phyloP scores from a whole-genome alignment of 1,140 invertebrate genomes.

The Dufourea novaeangliae region DNA sequence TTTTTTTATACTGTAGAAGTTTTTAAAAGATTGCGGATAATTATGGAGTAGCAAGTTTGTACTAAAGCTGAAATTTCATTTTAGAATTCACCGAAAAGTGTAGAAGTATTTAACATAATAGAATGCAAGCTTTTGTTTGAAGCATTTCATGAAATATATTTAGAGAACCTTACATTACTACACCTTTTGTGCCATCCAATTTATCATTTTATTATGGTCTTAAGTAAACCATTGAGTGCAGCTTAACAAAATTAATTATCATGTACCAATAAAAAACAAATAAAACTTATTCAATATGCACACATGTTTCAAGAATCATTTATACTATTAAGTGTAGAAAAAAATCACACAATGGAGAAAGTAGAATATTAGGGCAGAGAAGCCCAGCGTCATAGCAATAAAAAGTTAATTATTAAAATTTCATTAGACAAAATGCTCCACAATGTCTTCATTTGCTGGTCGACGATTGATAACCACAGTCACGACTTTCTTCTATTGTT shows the following conservation, averaged over 20 bases:
- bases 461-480: conserved; percentile 73
- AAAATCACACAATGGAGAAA: not conserved
- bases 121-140: conserved; percentile 65
- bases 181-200: conserved; percentile 62
- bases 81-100: conserved; percentile 70
- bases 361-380: not conserved
- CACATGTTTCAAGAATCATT: not conserved
- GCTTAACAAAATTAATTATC: not conserved
- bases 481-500: conserved; percentile 63
- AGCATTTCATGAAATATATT: conserved; percentile 66
- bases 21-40: not conserved
- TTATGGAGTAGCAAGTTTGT: not conserved
- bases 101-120: conserved; percentile 65
- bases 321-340: not conserved
- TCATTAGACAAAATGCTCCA: conserved; percentile 19
- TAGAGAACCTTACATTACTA: conserved; percentile 69
- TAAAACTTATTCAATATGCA: not conserved
- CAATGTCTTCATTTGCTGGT: conserved; percentile 68
- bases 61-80: conserved; percentile 13
- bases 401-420: not conserved
- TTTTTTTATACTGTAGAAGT: conserved; percentile 11
- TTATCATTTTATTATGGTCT: conserved; percentile 61
- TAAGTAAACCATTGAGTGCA: conserved; percentile 1
- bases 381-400: not conserved
- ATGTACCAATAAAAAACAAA: not conserved